phyloP scores from a whole-genome alignment of 2,113 vertebrate genomes.

The Tenrec ecaudatus region DNA sequence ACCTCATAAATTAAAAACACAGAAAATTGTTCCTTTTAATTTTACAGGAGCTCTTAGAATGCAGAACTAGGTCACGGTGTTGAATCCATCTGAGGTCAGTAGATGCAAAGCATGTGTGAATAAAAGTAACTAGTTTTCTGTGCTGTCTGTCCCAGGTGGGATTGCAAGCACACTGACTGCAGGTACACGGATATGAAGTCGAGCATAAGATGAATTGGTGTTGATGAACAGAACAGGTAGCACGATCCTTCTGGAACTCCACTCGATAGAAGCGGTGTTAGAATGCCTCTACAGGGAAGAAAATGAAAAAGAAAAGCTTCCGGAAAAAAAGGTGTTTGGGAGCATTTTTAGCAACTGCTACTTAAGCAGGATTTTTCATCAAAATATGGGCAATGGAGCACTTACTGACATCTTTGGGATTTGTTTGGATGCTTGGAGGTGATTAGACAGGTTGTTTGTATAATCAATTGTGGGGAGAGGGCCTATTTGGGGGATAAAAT shows the following conservation, averaged over 20 bases:
- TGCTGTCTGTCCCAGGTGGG: constrained; percentile 32
- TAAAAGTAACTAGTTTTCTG: neutral
- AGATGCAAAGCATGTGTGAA: constrained; percentile 50
- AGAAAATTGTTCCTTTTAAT: constrained; percentile 17
- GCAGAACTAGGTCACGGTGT: constrained; percentile 53
- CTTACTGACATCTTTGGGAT: constrained; percentile 36
- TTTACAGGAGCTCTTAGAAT: constrained; percentile 9
- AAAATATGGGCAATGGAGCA: constrained; percentile 71
- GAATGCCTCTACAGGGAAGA: constrained; percentile 21
- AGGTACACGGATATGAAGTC: neutral
- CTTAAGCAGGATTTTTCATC: constrained; percentile 52
- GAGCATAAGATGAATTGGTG: constrained; percentile 66
- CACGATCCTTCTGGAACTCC: constrained; percentile 57
- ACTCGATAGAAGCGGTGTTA: neutral
- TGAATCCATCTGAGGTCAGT: constrained; percentile 13
- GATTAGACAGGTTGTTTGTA: constrained; percentile 58
- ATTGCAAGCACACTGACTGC: neutral
- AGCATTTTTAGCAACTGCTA: constrained; percentile 64
- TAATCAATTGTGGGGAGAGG: constrained; percentile 71
- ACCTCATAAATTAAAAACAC: neutral
- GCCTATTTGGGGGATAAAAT: constrained; percentile 65
- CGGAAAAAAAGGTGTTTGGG: constrained; percentile 36
- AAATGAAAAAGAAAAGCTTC: constrained; percentile 26
- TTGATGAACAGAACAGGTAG: constrained; percentile 60
- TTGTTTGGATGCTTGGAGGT: constrained; percentile 70